Base-by-base conservation (phyloP, 2,797 vertebrate species). In the Sciaenops ocellatus region DNA sequence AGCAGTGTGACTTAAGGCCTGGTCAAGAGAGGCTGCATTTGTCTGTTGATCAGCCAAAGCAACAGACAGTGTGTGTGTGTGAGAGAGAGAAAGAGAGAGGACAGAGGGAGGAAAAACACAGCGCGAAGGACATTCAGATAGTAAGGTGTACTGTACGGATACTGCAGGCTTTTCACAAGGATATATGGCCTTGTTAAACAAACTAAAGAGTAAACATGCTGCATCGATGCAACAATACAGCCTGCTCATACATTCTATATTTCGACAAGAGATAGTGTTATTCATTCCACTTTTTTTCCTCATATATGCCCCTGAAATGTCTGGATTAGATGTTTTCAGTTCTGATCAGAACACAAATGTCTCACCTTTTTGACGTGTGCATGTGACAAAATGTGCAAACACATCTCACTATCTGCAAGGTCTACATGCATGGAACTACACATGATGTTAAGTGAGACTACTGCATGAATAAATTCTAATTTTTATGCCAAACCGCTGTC, bases 21-120 rank as follows among this genome's bases (percentile, higher is more conserved):
- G n/a, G 76, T 74, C 87, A 90, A 89, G 79, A 88, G 90, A 91
- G 87, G 83, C 88, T 81, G 77, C 52, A 62, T 87, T 85, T 71
- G 86, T 93, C 87, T 92, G 90, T 92, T 90, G 84, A 78, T 69
- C 80, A 82, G 90, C 89, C 92, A 92, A 87, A 83, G 76, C 66
- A 70, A 59, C 75, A 61, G 57, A 65, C 22, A 82, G 67, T 42
- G 63, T 57, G 51, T 52, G 30, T 55, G 34, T 44, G 55, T 48
- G 62, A 55, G 7, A n/a, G 22, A 41, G 47, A 48, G 64, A 60
- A 54, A 48, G 3, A 65, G 28, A 66, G 26, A 69, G 41, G 48
- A 74, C 30, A 51, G 41, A 52, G 51, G 20, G 50, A 62, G 34
- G 18, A 18, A 44, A 51, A 64, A 66, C 62, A 46, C 20, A 13